phyloP scores from a whole-genome alignment of 2,113 vertebrate genomes.

The Rhinolophus sinicus region DNA sequence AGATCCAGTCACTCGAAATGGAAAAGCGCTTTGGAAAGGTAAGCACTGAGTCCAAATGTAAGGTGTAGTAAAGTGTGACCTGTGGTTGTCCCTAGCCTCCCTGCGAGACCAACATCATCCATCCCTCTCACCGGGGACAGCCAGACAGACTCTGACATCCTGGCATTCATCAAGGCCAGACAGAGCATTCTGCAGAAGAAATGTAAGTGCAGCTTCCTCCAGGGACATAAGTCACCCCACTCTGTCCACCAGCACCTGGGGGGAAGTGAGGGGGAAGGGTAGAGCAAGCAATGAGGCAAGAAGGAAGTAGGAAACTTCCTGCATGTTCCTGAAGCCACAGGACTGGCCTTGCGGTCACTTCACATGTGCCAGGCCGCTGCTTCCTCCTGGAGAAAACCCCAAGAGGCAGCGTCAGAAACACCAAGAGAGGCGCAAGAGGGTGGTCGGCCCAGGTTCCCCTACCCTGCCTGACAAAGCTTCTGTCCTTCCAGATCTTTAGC shows the following conservation, averaged over 20 bases:
- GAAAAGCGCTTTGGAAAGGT: background rate
- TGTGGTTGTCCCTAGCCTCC: slow-evolving; percentile 84
- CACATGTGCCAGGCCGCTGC: accelerated
- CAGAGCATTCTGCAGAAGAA: slow-evolving; percentile 90
- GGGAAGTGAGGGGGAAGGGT: accelerated
- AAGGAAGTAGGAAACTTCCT: background rate
- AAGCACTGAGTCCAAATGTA: accelerated
- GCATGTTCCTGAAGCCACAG: accelerated
- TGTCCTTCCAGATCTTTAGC: background rate
- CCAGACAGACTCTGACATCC: slow-evolving; percentile 92
- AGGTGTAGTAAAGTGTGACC: background rate
- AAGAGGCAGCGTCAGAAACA: background rate
- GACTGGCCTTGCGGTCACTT: background rate
- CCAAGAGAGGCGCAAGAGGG: too few relatives aligned
- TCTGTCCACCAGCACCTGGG: background rate
- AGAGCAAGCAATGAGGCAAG: background rate
- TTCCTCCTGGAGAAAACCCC: background rate
- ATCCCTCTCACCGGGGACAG: slow-evolving; percentile 93
- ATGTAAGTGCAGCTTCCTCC: slow-evolving; percentile 84
- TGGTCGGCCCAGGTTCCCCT: accelerated
- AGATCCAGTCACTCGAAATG: accelerated
- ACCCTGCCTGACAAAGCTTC: background rate
- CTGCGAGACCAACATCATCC: slow-evolving; percentile 77
- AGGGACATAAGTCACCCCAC: background rate
- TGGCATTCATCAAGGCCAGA: slow-evolving; percentile 94